A percentile compares a stretch with the other conserved stretches of the same genome.
Conservation (phyloP, 2,113 vertebrate species). For the Colistium nudipinnis region DNA sequence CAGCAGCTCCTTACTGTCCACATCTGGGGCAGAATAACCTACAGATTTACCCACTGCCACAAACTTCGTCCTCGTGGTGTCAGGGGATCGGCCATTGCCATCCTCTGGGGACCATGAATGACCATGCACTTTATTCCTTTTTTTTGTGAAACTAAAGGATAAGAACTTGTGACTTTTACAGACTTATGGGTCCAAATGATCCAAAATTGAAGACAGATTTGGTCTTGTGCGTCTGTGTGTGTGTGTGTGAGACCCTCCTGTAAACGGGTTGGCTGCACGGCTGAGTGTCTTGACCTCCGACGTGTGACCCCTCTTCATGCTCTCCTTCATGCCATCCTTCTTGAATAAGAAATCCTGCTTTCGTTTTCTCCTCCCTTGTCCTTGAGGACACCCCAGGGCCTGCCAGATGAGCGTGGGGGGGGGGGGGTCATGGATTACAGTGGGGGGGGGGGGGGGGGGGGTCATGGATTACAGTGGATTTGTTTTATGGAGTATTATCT, state of each 20-base stretch:
- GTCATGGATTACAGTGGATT: slow-evolving; percentile 53
- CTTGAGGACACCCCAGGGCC: slow-evolving; percentile 17
- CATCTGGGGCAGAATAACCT: not conserved
- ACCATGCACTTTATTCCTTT: no score
- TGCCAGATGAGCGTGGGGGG: slow-evolving; percentile 1
- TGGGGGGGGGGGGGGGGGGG: no score
- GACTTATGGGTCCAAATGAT: not conserved
- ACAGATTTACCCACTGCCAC: not conserved
- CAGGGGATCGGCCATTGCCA: not conserved
- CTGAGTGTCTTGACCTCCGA: slow-evolving; percentile 12
- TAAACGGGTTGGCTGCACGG: not conserved
- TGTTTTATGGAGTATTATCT: slow-evolving; percentile 59
- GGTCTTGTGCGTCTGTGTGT: not conserved
- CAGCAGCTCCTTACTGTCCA: not conserved
- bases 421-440: slow-evolving; percentile 60
- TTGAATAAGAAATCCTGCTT: slow-evolving; percentile 1
- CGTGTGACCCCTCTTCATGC: slow-evolving; percentile 11
- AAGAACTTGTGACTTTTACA: no score
- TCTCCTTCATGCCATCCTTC: not conserved
- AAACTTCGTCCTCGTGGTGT: not conserved
- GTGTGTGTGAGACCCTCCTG: not conserved
- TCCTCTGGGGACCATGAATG: no score
- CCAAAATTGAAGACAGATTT: not conserved
- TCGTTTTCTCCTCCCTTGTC: not conserved
- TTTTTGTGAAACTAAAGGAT: no score